Evolutionary conservation across 1,140 invertebrate genomes (phyloP), one percentile per base, ranked within the genome.

Genomic region (Bombus terrestris): DNA sequence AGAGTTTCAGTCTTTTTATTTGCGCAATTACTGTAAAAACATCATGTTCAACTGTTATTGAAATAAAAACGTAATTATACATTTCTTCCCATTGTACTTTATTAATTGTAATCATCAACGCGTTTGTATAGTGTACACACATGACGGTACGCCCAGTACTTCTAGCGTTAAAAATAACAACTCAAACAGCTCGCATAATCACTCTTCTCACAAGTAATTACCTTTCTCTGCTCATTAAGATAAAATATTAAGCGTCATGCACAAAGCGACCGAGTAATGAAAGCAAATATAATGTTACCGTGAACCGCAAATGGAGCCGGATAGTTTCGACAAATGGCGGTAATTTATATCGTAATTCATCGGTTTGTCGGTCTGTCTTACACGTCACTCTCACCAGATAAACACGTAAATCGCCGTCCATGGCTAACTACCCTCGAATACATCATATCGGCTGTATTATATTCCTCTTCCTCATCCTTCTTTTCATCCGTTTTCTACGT

Each of bases 391-490:
- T 59, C 10, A n/a, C 64, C 37, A 66, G 77, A 89, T 87, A 81
- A 87, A 87, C 57, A 85, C 69, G 78, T 85, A 81, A 75, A 87
- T 73, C 37, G 77, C 78, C 41, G 78, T 82, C 88, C 28, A 73
- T 66, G 64, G 47, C 25, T 47, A 12, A 28, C 43, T 62, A 75
- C 47, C 53, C 53, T 62, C n/a, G 53, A 53, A 79, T 87, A 59
- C 77, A 89, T 89, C 88, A 78, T 87, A 66, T 90, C 81, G 18
- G 39, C 75, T 43, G 1, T 53, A 37, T 39, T 18, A 12, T 39
- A 43, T 81, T 28, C 79, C 41, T 53, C 32, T 80, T 74, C 64
- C 66, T 12, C 28, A 9, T 25, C 15, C 62, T 47, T 71, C 57
- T 79, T 59, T 43, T 64, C 71, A 22, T 69, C 32, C 37, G 74